Base-by-base conservation (phyloP, 2,888 invertebrate species). In the Dryomyza anilis region DNA sequence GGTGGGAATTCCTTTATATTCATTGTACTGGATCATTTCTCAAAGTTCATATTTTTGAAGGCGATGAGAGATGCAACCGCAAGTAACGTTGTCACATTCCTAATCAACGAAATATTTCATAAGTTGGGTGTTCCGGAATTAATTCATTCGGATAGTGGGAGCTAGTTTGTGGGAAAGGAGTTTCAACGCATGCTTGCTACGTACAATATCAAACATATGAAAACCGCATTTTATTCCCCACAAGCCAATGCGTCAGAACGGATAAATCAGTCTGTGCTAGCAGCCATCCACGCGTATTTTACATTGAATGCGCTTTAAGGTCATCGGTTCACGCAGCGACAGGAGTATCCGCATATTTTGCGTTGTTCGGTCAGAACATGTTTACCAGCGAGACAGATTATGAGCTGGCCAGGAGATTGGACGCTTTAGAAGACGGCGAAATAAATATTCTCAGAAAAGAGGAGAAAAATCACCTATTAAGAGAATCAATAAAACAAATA, bases 191-290 rank as follows among this genome's bases (percentile, higher is more conserved):
- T 71, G 3, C n/a, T 69, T 5, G n/a, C 27, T 19, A 30, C 29
- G 8, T 72, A 71, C 48, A 50, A 64, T 14, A 43, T 64, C 4
- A 57, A 52, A n/a, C n/a, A n/a, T n/a, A n/a, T n/a, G n/a, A n/a
- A n/a, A n/a, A n/a, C n/a, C n/a, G n/a, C n/a, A n/a, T n/a, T n/a
- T n/a, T n/a, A n/a, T n/a, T n/a, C n/a, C n/a, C n/a, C n/a, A n/a
- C n/a, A n/a, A n/a, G n/a, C n/a, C n/a, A n/a, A n/a, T n/a, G n/a
- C n/a, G n/a, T n/a, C n/a, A n/a, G n/a, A n/a, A n/a, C n/a, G n/a
- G n/a, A n/a, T n/a, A n/a, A n/a, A n/a, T n/a, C n/a, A n/a, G n/a
- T n/a, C n/a, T n/a, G n/a, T n/a, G n/a, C n/a, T 39, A 12, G 65
- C 55, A 0, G 55, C 63, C 19, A 55, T 65, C 14, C 16, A 50